Evolutionary conservation across 2,888 invertebrate species (phyloP).

Genomic region (Alloplasta piceator): DNA sequence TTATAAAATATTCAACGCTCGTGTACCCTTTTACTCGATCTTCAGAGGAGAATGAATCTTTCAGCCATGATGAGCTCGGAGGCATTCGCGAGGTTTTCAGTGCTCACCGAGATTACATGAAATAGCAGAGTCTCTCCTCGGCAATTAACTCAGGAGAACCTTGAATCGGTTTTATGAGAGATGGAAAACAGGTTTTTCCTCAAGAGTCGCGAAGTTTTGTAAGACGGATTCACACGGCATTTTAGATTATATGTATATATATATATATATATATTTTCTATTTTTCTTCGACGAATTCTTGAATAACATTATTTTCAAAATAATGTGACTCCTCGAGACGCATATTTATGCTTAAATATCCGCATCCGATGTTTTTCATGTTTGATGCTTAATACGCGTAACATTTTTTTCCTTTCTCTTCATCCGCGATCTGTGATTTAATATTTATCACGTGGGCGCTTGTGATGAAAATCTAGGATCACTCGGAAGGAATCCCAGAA

Average conservation of each 20-base stretch:
- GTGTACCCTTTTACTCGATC: background rate
- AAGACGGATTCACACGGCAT: background rate
- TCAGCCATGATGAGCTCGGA: conserved; percentile 32
- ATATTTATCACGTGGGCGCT: too few relatives aligned
- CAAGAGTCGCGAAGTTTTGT: conserved; percentile 12
- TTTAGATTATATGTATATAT: background rate
- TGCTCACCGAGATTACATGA: conserved; percentile 42
- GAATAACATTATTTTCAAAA: background rate
- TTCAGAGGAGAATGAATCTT: conserved; percentile 43
- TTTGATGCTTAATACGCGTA: too few relatives aligned
- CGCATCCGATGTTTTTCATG: too few relatives aligned
- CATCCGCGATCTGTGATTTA: too few relatives aligned
- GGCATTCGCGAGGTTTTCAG: conserved; percentile 41
- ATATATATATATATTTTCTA: background rate
- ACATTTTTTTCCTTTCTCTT: too few relatives aligned
- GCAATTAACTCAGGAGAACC: conserved; percentile 55
- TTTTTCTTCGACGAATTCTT: conserved; percentile 8
- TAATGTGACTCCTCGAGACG: too few relatives aligned
- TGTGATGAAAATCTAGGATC: too few relatives aligned
- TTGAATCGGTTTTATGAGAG: conserved; percentile 50
- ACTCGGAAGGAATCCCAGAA: too few relatives aligned
- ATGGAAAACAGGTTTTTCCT: conserved; percentile 69
- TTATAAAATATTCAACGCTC: conserved; percentile 16
- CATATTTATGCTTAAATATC: too few relatives aligned
- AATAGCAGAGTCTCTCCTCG: conserved; percentile 27